phyloP scores from a whole-genome alignment of 2,797 vertebrate species.

The Halcyon chelicuti region DNA sequence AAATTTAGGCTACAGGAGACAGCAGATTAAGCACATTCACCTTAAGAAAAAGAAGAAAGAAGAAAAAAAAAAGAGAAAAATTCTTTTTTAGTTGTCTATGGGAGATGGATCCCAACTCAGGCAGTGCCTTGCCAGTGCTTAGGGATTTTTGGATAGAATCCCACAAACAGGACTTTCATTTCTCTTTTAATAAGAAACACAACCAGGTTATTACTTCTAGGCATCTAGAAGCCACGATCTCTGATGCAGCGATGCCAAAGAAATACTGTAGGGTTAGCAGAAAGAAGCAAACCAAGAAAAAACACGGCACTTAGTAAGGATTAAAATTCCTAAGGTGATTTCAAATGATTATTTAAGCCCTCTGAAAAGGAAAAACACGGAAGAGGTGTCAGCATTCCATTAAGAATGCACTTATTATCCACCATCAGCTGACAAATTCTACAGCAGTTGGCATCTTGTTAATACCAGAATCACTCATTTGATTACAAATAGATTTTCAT shows the following conservation, averaged over 20 bases:
- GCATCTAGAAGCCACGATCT: slow-evolving; percentile 27
- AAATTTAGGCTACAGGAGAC: not conserved
- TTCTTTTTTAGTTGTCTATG: not conserved
- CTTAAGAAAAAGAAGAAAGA: not conserved
- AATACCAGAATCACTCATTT: slow-evolving; percentile 34
- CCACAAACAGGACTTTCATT: slow-evolving; percentile 41
- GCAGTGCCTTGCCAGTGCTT: not conserved
- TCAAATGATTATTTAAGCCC: slow-evolving; percentile 12
- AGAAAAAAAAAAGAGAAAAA: not conserved
- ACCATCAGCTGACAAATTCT: not conserved
- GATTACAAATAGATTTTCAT: slow-evolving; percentile 20
- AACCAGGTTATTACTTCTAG: slow-evolving; percentile 49
- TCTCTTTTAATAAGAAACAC: slow-evolving; percentile 61
- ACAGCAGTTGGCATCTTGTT: not conserved
- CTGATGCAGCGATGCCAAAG: not conserved
- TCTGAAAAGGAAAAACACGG: not conserved
- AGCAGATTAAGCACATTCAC: not conserved
- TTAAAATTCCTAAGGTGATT: not conserved
- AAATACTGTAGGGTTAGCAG: not conserved
- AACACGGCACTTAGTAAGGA: not conserved
- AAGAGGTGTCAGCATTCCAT: not conserved
- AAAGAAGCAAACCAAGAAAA: not conserved
- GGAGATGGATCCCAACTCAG: not conserved
- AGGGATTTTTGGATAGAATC: not conserved
- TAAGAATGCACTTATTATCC: not conserved